phyloP scores from a whole-genome alignment of 2,888 invertebrate species.

The Eucriotettix oculatus region DNA sequence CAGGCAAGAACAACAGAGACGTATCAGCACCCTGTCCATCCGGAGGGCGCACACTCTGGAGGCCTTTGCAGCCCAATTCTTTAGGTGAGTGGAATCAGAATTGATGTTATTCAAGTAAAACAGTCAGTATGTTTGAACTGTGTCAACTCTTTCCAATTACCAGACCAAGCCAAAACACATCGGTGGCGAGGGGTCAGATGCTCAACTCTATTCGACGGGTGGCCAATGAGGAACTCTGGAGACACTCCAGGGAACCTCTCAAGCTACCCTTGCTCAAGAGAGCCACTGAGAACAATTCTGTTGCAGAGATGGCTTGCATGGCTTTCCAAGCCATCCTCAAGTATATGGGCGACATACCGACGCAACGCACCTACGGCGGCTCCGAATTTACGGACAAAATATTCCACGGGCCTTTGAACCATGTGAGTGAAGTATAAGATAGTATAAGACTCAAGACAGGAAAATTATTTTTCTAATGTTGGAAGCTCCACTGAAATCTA shows the following conservation, averaged over 20 bases:
- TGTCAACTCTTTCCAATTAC: not conserved
- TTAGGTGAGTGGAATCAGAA: constrained; percentile 33
- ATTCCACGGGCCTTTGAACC: constrained; percentile 57
- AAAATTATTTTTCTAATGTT: too few species aligned
- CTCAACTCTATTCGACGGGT: constrained; percentile 46
- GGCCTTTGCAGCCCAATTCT: constrained; percentile 68
- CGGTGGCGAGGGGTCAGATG: constrained; percentile 44
- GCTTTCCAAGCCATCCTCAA: constrained; percentile 61
- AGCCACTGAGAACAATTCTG: constrained; percentile 48
- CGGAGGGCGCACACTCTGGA: constrained; percentile 68
- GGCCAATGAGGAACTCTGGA: constrained; percentile 62
- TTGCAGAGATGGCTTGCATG: constrained; percentile 54
- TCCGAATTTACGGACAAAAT: constrained; percentile 82
- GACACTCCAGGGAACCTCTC: constrained; percentile 62
- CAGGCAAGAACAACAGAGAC: not conserved
- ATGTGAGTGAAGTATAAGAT: constrained; percentile 27
- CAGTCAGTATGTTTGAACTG: not conserved
- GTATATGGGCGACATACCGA: constrained; percentile 89
- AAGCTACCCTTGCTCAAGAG: constrained; percentile 68
- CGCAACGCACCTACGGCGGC: constrained; percentile 51
- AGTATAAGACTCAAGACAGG: too few species aligned
- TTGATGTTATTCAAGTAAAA: not conserved
- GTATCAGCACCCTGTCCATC: constrained; percentile 18
- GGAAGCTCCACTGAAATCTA: too few species aligned
- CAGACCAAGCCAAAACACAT: constrained; percentile 34